Evolutionary conservation across 1,140 invertebrate species (phyloP).

Genomic region (Diachasmimorpha longicaudata): DNA sequence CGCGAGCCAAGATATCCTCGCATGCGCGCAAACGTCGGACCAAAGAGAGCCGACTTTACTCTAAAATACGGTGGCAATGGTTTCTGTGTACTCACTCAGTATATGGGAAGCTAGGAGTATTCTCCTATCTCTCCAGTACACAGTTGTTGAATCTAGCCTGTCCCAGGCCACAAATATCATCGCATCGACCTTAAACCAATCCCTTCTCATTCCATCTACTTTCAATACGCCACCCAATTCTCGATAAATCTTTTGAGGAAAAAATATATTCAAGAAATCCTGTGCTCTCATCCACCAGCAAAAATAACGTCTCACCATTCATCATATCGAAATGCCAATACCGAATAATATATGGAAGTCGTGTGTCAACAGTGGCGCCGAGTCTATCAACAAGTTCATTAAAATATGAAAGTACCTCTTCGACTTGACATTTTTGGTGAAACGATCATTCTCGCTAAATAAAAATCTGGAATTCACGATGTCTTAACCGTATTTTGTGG

Average conservation of each 20-base stretch:
- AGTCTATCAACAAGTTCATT: background rate
- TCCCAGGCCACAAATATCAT: conserved; percentile 27
- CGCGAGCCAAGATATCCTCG: conserved; percentile 11
- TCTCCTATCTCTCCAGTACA: conserved; percentile 20
- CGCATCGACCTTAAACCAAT: conserved; percentile 8
- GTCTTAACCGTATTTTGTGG: background rate
- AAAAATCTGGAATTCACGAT: background rate
- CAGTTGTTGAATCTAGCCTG: conserved; percentile 22
- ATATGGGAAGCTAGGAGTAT: background rate
- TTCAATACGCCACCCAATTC: background rate
- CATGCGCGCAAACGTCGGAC: background rate
- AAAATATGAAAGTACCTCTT: too few relatives aligned
- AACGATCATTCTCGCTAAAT: background rate
- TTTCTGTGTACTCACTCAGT: background rate
- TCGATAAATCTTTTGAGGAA: background rate
- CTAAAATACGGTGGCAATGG: background rate
- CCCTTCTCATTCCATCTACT: background rate
- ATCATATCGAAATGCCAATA: background rate
- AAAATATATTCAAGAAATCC: background rate
- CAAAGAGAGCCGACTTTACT: conserved; percentile 4
- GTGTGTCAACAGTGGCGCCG: background rate
- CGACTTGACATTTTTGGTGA: background rate
- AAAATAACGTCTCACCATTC: background rate
- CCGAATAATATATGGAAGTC: background rate
- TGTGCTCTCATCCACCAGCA: too few relatives aligned